Conservation (phyloP, 2,113 vertebrate species). For the Plestiodon gilberti region DNA sequence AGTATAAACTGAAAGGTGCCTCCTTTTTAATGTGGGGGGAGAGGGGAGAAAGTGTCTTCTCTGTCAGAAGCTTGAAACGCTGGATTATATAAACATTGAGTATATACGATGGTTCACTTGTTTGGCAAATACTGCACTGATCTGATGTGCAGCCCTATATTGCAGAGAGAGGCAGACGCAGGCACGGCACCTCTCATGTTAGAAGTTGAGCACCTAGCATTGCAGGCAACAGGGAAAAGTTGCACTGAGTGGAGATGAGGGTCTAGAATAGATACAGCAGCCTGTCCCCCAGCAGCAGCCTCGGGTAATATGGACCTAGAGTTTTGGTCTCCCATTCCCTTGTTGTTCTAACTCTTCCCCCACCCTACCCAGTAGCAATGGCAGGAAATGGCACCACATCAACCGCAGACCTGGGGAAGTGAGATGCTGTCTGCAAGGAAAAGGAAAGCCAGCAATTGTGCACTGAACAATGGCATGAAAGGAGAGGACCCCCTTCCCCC, state of each 20-base stretch:
- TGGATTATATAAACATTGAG: no score
- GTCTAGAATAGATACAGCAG: not conserved
- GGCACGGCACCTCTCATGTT: not conserved
- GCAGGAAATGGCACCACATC: constrained; percentile 35
- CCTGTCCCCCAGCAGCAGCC: not conserved
- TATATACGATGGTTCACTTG: no score
- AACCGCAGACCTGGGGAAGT: constrained; percentile 67
- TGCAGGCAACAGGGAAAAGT: not conserved
- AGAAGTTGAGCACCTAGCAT: not conserved
- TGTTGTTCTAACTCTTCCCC: constrained; percentile 1
- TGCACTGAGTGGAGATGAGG: not conserved
- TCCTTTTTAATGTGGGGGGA: not conserved
- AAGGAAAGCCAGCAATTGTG: constrained; percentile 32
- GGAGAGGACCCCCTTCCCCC: not conserved
- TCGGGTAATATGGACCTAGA: not conserved
- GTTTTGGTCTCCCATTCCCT: constrained; percentile 37
- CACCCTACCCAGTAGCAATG: constrained; percentile 46
- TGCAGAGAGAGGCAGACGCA: not conserved
- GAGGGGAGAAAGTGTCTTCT: not conserved
- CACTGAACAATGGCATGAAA: constrained; percentile 29
- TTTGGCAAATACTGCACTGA: not conserved
- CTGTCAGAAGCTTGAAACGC: no score
- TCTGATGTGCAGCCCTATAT: not conserved
- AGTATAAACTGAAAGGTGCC: no score
- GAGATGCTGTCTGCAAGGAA: constrained; percentile 72